Base-by-base conservation (phyloP, 2,888 invertebrate species). In the Epicampocera succincta region DNA sequence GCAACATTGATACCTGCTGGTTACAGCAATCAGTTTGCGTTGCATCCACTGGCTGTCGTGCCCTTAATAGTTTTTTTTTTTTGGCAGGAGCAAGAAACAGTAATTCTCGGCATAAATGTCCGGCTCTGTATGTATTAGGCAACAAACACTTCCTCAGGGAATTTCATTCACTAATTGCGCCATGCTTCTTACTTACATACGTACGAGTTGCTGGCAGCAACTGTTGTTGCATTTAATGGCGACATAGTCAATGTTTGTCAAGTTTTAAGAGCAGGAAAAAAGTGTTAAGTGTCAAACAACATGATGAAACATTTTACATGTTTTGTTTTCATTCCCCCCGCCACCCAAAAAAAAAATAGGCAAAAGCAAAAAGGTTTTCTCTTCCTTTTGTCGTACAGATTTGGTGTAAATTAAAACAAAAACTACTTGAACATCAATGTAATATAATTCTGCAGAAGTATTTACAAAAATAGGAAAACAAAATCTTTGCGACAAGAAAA, bases 251-350 rank as follows among this genome's bases (percentile, higher is more conserved):
- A 56, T 78, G 82, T 74, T 79, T 82, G 78, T 79, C 48, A 72
- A 42, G 73, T 46, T 69, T 29, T 33, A 69, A 61, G 74, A 48
- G 38, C 74, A 48, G 61, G 42, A 48, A 66, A 69, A 71, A 71
- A 71, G 74, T 82, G 79, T 75, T 71, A 69, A 79, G 82, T 82
- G 82, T 82, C 82, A 82, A 79, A 79, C 78, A 78, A 82, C 78
- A 82, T 79, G 79, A 82, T 71, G 74, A 74, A 79, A 75, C 74
- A 74, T 71, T 50, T 71, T 50, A 72, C 66, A 68, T 73, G 68
- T 73, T 65, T 68, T 56, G 6, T 80, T 68, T 76, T 46, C 60
- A n/a, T n/a, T n/a, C n/a, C n/a, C n/a, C n/a, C n/a, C n/a, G n/a
- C n/a, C n/a, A n/a, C 42, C 19, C 19, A 50, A 68, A 60, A 33